phyloP scores from a whole-genome alignment of 2,797 vertebrate species.

The Enteromius anoplus region DNA sequence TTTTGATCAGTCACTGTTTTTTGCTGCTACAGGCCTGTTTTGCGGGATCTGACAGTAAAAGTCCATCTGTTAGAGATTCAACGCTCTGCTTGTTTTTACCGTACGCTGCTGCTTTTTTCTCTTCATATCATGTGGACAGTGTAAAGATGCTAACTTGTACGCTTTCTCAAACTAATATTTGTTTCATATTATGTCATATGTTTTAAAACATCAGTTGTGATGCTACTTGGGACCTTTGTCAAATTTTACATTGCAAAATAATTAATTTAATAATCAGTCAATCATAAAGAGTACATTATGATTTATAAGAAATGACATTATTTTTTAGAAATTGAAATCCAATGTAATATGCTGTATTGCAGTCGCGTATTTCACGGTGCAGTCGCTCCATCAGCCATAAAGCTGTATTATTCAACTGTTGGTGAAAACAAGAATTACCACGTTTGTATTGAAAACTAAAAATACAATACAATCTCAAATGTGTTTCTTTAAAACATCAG shows the following conservation, averaged over 20 bases:
- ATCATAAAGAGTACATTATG: not conserved
- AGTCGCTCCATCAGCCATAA: not conserved
- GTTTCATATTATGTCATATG: not conserved
- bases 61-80: not conserved
- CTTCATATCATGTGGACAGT: conserved; percentile 12
- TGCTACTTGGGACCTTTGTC: not conserved
- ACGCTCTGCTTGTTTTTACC: not conserved
- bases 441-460: not conserved
- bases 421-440: not conserved
- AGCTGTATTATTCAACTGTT: not conserved
- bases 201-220: not conserved
- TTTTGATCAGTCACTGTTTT: conserved; percentile 34
- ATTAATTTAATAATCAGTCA: not conserved
- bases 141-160: not conserved
- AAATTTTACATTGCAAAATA: not conserved
- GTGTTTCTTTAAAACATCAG: not conserved
- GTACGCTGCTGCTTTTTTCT: conserved; percentile 29
- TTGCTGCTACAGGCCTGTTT: conserved; percentile 22
- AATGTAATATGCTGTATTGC: not conserved
- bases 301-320: not conserved
- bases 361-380: not conserved
- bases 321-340: not conserved
- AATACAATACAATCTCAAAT: not conserved
- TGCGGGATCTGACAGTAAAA: conserved; percentile 15
- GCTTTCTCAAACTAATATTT: not conserved